Conservation (phyloP, 1,140 invertebrate species). For the Uloborus diversus region DNA sequence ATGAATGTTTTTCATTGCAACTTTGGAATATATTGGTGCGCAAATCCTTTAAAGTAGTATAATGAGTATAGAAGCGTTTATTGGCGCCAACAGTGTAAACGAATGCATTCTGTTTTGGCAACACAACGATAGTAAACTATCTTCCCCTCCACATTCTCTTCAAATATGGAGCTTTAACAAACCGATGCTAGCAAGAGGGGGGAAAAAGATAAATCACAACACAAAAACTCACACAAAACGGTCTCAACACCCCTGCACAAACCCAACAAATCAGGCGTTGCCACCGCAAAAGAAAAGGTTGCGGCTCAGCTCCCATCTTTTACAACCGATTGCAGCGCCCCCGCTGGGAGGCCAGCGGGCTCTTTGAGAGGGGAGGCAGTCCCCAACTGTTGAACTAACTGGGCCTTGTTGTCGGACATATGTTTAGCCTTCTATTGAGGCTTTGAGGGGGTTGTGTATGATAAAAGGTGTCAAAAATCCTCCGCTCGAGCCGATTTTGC, state of each 20-base stretch:
- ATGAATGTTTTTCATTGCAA: too few relatives aligned
- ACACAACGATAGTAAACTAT: too few relatives aligned
- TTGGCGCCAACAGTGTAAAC: too few relatives aligned
- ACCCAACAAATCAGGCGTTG: conserved; percentile 47
- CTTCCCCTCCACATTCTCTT: neutral
- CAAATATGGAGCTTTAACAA: neutral
- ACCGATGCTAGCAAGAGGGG: neutral
- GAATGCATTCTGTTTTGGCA: too few relatives aligned
- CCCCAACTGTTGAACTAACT: conserved; percentile 33
- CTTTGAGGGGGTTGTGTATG: neutral
- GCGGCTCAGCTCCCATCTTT: neutral
- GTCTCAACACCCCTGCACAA: conserved; percentile 33
- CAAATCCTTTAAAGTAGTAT: too few relatives aligned
- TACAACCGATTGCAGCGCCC: neutral
- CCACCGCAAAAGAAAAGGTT: conserved; percentile 11
- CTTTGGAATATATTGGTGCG: too few relatives aligned
- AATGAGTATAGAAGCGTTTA: too few relatives aligned
- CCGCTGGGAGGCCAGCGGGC: neutral
- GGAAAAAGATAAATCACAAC: conserved; percentile 21
- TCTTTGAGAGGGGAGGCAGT: neutral
- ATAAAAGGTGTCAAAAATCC: conserved; percentile 51
- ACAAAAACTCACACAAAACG: conserved; percentile 28
- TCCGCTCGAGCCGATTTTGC: conserved; percentile 21
- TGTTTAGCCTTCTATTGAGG: conserved; percentile 52
- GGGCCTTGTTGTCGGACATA: conserved; percentile 39